These are phyloP conservation scores for Magallana angulata DNA, from an alignment of 1,140 invertebrate genomes.

Conservation along the genomic window DNA sequence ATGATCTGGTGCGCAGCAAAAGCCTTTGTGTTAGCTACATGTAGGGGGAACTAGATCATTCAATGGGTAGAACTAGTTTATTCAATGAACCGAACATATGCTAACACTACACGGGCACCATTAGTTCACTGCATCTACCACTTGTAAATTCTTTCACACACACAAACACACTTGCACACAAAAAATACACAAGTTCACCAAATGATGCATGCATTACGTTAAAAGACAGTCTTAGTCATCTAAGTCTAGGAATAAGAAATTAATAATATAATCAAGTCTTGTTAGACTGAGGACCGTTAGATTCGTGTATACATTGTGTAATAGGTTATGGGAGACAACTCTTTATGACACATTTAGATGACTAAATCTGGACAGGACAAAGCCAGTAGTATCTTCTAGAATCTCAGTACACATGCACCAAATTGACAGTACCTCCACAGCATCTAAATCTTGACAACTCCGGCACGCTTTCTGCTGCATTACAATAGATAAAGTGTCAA, in stretches of 20 bases:
- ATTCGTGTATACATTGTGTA: neutral
- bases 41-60: no score
- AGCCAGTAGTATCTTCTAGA: neutral
- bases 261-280: neutral
- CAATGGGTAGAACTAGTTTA: no score
- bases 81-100: no score
- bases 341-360: neutral
- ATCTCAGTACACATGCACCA: conserved; percentile 29
- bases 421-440: conserved; percentile 24
- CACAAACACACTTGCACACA: no score
- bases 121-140: no score
- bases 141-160: no score
- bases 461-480: conserved; percentile 28
- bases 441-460: conserved; percentile 37
- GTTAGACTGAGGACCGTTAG: neutral
- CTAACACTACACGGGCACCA: no score
- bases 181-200: neutral
- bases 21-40: no score
- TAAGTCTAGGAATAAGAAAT: neutral
- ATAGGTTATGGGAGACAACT: conserved; percentile 1
- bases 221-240: conserved; percentile 25
- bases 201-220: neutral
- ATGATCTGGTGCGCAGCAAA: no score
- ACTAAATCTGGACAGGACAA: neutral
- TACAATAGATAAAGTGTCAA: conserved; percentile 21